Percentiles rank a stretch among this genome's conserved stretches.
phyloP scores from a whole-genome alignment of 1,140 invertebrate genomes.

The Mercenaria mercenaria region DNA sequence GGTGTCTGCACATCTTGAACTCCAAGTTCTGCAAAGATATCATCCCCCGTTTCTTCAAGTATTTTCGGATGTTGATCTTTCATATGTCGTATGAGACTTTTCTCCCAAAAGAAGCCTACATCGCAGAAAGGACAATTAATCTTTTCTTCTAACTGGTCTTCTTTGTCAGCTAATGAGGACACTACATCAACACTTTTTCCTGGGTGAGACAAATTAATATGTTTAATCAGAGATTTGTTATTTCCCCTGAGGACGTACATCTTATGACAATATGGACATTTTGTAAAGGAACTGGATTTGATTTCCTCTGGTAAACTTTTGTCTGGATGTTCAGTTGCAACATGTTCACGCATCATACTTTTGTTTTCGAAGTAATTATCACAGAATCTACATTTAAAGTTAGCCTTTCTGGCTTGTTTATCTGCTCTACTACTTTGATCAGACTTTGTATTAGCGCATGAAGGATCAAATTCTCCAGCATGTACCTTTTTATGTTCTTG shows the following conservation, averaged over 20 bases:
- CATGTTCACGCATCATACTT: not conserved
- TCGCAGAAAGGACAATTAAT: not conserved
- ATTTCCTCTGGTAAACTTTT: not conserved
- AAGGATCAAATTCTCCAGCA: not conserved
- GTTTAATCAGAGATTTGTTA: conserved; percentile 30
- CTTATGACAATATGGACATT: conserved; percentile 42
- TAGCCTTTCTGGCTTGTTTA: not conserved
- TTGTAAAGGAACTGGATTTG: not conserved
- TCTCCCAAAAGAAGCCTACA: not conserved
- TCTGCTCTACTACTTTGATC: not conserved
- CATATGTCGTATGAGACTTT: conserved; percentile 37
- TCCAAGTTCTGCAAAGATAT: conserved; percentile 1
- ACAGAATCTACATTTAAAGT: conserved; percentile 3
- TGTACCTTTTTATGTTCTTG: conserved; percentile 6
- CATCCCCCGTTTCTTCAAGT: not conserved
- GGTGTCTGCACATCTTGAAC: not conserved
- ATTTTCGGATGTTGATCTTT: conserved; percentile 8
- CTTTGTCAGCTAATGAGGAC: not conserved
- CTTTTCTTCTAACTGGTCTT: not conserved
- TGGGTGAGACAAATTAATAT: conserved; percentile 11
- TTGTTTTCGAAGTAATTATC: not conserved
- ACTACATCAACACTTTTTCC: not conserved
- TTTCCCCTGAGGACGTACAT: conserved; percentile 3
- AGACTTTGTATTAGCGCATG: not conserved
- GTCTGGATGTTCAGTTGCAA: not conserved